Conservation (phyloP, 1,140 invertebrate genomes). For the Tetraneura akinire region DNA sequence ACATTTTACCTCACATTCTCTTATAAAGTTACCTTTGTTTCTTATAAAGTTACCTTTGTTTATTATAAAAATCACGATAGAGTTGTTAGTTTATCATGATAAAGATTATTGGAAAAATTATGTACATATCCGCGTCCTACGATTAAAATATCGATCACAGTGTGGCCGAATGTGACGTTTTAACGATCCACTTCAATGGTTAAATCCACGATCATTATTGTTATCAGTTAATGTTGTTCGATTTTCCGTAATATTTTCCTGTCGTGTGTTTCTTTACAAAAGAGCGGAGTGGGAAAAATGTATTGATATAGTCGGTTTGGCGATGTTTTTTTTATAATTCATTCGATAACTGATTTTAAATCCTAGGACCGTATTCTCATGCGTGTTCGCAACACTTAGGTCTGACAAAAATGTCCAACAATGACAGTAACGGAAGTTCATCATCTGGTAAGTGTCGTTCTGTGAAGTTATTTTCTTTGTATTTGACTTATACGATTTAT, state of each 20-base stretch:
- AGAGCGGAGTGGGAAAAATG: not conserved
- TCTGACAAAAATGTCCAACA: slow-evolving; percentile 36
- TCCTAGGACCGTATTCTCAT: not conserved
- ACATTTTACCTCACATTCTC: no score
- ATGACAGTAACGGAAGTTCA: slow-evolving; percentile 43
- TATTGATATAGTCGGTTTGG: not conserved
- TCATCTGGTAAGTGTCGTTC: slow-evolving; percentile 20
- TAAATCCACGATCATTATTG: not conserved
- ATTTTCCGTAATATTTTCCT: not conserved
- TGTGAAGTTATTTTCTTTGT: not conserved
- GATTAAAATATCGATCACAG: not conserved
- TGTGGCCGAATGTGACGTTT: not conserved
- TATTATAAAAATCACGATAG: no score
- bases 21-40: no score
- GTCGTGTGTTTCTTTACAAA: not conserved
- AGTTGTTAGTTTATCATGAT: no score
- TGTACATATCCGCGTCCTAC: no score
- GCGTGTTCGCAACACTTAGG: not conserved
- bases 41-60: no score
- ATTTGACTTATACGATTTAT: not conserved
- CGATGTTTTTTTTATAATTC: not conserved
- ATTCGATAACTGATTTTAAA: not conserved
- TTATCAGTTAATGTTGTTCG: slow-evolving; percentile 11
- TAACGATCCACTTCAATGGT: not conserved
- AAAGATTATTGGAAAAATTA: no score